Evolutionary conservation across 2,888 invertebrate species (phyloP).

Genomic region (Ellobium chinense): DNA sequence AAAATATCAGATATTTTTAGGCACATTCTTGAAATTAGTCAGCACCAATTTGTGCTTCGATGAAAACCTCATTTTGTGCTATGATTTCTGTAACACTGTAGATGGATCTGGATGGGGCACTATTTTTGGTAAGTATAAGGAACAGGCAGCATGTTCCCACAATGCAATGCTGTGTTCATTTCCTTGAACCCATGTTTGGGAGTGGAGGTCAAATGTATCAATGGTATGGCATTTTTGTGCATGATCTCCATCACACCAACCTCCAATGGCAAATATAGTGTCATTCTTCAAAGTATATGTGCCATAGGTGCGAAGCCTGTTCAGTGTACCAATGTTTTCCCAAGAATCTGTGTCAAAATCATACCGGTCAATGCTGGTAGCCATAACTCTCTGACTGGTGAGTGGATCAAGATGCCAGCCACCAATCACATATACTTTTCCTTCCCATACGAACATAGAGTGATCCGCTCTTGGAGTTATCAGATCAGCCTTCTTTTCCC

Average conservation of each 20-base stretch:
- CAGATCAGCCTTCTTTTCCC: conserved; percentile 63
- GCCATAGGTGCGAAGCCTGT: conserved; percentile 85
- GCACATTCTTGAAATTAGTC: too few relatives aligned
- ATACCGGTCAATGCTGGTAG: conserved; percentile 85
- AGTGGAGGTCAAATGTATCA: conserved; percentile 84
- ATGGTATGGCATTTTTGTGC: conserved; percentile 85
- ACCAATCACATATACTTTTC: conserved; percentile 66
- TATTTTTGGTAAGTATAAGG: conserved; percentile 84
- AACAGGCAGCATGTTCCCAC: conserved; percentile 86
- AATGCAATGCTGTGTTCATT: conserved; percentile 85
- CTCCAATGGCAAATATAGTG: conserved; percentile 86
- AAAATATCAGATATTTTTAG: too few relatives aligned
- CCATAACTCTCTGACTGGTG: conserved; percentile 81
- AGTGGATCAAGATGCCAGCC: conserved; percentile 79
- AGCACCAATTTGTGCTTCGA: too few relatives aligned
- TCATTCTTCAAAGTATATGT: conserved; percentile 84
- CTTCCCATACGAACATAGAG: conserved; percentile 63
- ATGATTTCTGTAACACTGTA: too few relatives aligned
- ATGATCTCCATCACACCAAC: conserved; percentile 85
- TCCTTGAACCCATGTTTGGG: conserved; percentile 83
- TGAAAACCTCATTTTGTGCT: too few relatives aligned
- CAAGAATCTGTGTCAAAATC: conserved; percentile 83
- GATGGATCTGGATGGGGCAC: too few relatives aligned
- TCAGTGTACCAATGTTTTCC: conserved; percentile 83
- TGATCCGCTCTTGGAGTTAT: conserved; percentile 70